Evolutionary conservation across 1,140 invertebrate species (phyloP).

Genomic region (Scaptomyza montana): DNA sequence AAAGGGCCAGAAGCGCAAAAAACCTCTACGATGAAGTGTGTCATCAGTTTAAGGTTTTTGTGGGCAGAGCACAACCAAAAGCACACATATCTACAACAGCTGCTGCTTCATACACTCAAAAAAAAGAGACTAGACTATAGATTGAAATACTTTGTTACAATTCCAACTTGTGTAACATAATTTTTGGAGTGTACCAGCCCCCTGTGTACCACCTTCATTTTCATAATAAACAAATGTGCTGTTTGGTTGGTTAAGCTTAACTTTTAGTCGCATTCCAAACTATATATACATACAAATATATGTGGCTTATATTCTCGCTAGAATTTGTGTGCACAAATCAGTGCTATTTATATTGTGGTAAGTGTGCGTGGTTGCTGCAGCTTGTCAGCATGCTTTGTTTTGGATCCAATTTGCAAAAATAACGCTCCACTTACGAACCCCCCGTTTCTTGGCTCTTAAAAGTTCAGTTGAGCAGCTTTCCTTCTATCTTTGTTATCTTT

Average conservation of each 20-base stretch:
- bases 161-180: too few relatives aligned
- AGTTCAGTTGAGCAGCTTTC: constrained; percentile 39
- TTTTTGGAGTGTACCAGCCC: constrained; percentile 5
- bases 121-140: background rate
- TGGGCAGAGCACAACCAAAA: constrained; percentile 47
- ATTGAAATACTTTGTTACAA: too few relatives aligned
- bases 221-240: constrained; percentile 82
- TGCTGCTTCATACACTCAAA: constrained; percentile 14
- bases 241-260: constrained; percentile 76
- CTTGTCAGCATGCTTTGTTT: constrained; percentile 53
- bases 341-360: constrained; percentile 78
- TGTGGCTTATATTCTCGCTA: constrained; percentile 5
- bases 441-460: constrained; percentile 6
- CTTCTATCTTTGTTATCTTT: constrained; percentile 44
- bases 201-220: constrained; percentile 51
- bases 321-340: constrained; percentile 57
- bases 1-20: constrained; percentile 52
- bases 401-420: constrained; percentile 67
- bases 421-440: constrained; percentile 17
- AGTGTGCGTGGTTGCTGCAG: constrained; percentile 23
- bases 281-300: too few relatives aligned
- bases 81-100: background rate
- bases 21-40: constrained; percentile 77
- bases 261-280: constrained; percentile 61
- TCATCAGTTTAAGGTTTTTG: constrained; percentile 82